Evolutionary conservation across 2,797 vertebrate genomes (phyloP), one percentile per base, ranked within the genome.

Genomic region (Apodemus agrarius): DNA sequence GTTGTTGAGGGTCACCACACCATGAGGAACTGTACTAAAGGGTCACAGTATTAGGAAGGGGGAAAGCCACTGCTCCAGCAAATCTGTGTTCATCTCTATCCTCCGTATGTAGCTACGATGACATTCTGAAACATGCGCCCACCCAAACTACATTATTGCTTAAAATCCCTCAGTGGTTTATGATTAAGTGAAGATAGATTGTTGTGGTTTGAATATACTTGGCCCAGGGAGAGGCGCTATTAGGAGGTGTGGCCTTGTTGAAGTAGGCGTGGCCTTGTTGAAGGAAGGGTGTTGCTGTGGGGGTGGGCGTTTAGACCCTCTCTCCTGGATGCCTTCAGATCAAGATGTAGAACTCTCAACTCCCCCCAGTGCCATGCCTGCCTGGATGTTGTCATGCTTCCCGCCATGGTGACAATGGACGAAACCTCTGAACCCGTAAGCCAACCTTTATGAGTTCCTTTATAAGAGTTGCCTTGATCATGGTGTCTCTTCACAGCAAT

Each of bases 181-280:
- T 96, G 21, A 86, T 72, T 59, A 93, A 43, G 54, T 91, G 43
- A 86, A 63, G 31, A 11, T 75, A 82, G 75, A 24, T 92, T 24
- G 69, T 43, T 52, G n/a, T 72, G 69, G 17, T 72, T 72, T 72
- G n/a, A 37, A 72, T 21, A 72, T 37, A n/a, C 69, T 72, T 72
- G n/a, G n/a, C n/a, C 69, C 69, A 72, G 69, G 69, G 17, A 72
- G 69, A 21, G 8, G n/a, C 69, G 21, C 17, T n/a, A 29, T 37
- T 37, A 72, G n/a, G 17, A 72, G 34, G 69, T 37, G 8, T 72
- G 69, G 69, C 69, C 69, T 72, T 72, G n/a, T 21, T 34, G 31
- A 4, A 67, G 7, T 46, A 72, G 34, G 69, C 19, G 8, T 72
- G 69, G 69, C 69, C 69, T 72, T 72, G n/a, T 37, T 34, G 31